Percentiles rank a stretch among this genome's conserved stretches.
Conservation (phyloP, 2,888 invertebrate species). For the Mellilla xanthometata region DNA sequence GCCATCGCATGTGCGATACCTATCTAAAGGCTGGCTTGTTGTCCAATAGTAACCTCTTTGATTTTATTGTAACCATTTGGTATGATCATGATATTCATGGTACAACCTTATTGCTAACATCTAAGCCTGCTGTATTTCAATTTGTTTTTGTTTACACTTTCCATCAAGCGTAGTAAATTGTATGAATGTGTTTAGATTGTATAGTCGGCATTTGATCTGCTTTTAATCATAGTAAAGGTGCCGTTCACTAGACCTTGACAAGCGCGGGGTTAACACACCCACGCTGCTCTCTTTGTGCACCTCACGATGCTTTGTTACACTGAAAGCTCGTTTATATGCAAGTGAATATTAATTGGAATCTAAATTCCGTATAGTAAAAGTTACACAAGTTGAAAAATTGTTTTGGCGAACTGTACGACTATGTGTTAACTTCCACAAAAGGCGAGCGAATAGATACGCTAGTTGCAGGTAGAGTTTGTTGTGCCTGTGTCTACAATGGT, state of each 20-base stretch:
- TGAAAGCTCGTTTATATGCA: constrained; percentile 29
- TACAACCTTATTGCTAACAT: not conserved
- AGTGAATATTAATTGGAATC: constrained; percentile 11
- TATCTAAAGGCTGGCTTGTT: not conserved
- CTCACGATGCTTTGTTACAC: constrained; percentile 32
- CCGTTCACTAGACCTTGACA: constrained; percentile 36
- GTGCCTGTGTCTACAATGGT: constrained; percentile 16
- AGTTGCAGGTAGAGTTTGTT: constrained; percentile 31
- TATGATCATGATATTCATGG: not conserved
- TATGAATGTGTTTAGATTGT: constrained; percentile 5
- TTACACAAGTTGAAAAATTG: not conserved
- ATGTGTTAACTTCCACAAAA: constrained; percentile 32
- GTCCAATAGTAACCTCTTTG: not conserved
- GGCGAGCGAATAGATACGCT: constrained; percentile 27
- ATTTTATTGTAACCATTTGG: not conserved
- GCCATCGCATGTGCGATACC: not conserved
- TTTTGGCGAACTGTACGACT: not conserved
- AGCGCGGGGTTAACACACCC: constrained; percentile 34
- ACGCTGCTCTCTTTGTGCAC: constrained; percentile 24
- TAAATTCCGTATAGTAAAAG: constrained; percentile 19
- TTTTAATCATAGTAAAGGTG: constrained; percentile 27
- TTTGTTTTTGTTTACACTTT: not conserved
- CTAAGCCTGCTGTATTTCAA: not conserved
- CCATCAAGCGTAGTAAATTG: constrained; percentile 6
- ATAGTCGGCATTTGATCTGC: constrained; percentile 18